phyloP scores from a whole-genome alignment of 92 coral and sea anemone genomes.

The Epizoanthus scotinus region DNA sequence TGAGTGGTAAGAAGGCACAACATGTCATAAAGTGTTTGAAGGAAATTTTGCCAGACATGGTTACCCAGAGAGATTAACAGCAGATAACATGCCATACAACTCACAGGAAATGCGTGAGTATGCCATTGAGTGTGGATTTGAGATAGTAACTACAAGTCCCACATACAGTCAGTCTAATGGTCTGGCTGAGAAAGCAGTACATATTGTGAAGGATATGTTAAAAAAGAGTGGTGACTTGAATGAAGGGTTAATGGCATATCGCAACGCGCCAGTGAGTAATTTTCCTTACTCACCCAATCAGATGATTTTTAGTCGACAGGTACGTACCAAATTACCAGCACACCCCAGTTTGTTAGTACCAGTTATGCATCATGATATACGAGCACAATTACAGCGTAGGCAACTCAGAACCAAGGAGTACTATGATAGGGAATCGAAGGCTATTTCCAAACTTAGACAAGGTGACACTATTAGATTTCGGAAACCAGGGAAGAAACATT shows the following conservation, averaged over 20 bases:
- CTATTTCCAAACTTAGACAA: constrained; percentile 38
- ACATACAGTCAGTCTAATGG: constrained; percentile 40
- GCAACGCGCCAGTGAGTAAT: constrained; percentile 34
- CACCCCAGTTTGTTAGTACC: constrained; percentile 2
- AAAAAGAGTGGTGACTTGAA: constrained; percentile 22
- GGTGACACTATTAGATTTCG: constrained; percentile 47
- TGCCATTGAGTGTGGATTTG: constrained; percentile 19
- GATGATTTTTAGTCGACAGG: constrained; percentile 25
- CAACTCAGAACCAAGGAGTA: constrained; percentile 35
- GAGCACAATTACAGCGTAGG: constrained; percentile 26
- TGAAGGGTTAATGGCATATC: constrained; percentile 34
- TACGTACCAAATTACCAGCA: neutral
- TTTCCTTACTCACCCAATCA: constrained; percentile 31
- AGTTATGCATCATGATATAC: constrained; percentile 16
- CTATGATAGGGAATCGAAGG: constrained; percentile 42
- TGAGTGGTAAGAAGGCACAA: constrained; percentile 13
- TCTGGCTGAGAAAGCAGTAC: constrained; percentile 30
- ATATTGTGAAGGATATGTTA: constrained; percentile 15
- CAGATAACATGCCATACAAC: constrained; percentile 49
- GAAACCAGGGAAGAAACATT: constrained; percentile 39
- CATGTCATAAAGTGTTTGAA: constrained; percentile 31
- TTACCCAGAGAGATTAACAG: constrained; percentile 35
- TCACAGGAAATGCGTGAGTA: constrained; percentile 35
- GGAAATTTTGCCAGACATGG: constrained; percentile 47
- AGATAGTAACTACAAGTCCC: constrained; percentile 38